These are phyloP conservation scores for Diaprepes abbreviatus DNA, from an alignment of 2,888 invertebrate species.

Conservation along the genomic window DNA sequence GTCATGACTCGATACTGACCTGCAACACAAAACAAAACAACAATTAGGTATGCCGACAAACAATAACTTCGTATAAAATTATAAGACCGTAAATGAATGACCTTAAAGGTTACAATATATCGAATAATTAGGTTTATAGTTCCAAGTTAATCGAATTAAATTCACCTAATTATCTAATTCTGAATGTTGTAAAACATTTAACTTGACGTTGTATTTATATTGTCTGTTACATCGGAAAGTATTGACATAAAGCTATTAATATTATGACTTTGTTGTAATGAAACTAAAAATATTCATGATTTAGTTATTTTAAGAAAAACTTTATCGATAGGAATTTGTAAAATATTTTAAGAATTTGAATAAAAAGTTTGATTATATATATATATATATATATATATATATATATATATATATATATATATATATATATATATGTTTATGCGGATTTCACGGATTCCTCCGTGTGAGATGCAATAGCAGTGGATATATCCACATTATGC, in stretches of 20 bases:
- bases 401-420: no score
- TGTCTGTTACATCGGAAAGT: constrained; percentile 8
- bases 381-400: no score
- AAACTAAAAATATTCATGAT: constrained; percentile 28
- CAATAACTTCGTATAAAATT: not conserved
- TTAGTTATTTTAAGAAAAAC: constrained; percentile 23
- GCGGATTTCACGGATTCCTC: no score
- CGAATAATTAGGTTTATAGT: not conserved
- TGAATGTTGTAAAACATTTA: not conserved
- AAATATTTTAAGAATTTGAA: no score
- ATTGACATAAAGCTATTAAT: constrained; percentile 40
- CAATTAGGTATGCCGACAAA: not conserved
- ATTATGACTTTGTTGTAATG: constrained; percentile 29
- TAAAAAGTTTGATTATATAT: no score
- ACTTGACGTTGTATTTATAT: constrained; percentile 14
- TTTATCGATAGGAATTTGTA: no score
- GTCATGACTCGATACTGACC: not conserved
- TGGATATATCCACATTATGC: no score
- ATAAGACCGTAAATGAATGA: not conserved
- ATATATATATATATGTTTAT: no score
- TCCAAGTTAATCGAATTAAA: not conserved
- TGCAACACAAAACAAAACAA: not conserved
- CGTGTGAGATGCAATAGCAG: no score
- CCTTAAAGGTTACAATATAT: not conserved
- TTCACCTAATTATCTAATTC: not conserved